A percentile compares a stretch with the other conserved stretches of the same genome.
Evolutionary conservation across 2,797 vertebrate species (phyloP).

Genomic region (Anguilla pacifica): DNA sequence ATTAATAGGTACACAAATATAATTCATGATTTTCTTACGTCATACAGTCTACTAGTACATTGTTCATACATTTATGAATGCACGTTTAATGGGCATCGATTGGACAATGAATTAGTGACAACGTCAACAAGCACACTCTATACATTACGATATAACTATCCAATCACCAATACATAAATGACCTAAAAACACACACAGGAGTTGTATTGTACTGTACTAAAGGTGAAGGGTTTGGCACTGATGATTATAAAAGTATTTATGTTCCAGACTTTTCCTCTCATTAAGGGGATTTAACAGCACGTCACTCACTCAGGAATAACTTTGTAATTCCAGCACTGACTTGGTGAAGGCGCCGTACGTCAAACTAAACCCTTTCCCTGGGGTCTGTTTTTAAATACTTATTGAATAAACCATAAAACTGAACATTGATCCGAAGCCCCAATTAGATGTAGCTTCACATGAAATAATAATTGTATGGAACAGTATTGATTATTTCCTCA

Average conservation of each 20-base stretch:
- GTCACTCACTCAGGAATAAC: conserved; percentile 2
- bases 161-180: neutral
- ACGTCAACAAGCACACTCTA: neutral
- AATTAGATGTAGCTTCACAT: conserved; percentile 10
- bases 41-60: neutral
- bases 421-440: neutral
- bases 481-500: neutral
- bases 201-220: neutral
- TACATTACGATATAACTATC: neutral
- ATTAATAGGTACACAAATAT: neutral
- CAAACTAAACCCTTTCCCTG: neutral
- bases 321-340: neutral
- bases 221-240: neutral
- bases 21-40: neutral
- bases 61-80: neutral
- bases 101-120: neutral
- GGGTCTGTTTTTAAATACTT: conserved; percentile 15
- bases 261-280: neutral
- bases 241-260: neutral
- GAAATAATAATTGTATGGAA: conserved; percentile 14
- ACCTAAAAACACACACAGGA: neutral
- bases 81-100: neutral
- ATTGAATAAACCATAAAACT: conserved; percentile 19
- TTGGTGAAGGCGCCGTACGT: neutral
- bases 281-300: neutral